Base-by-base conservation (phyloP, 2,797 vertebrate genomes). In the Siniperca scherzeri region DNA sequence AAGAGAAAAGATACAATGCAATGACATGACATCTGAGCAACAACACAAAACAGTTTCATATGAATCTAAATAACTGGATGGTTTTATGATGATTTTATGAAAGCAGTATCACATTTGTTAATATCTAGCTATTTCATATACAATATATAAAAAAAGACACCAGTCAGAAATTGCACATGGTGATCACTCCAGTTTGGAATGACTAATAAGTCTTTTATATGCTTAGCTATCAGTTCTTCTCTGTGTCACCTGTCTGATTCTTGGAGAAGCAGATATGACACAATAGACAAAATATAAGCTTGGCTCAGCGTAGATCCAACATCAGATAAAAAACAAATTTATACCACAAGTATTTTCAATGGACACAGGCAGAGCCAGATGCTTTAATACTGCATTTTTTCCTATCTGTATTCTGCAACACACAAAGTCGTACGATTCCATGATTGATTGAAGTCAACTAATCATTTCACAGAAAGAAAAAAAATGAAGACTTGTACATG, bases 101-200 rank as follows among this genome's bases (percentile, higher is more conserved):
- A 76, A 90, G 82, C 60, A 60, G 65, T 67, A 57, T 77, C 64
- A 80, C 77, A 80, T 85, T 72, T 30, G 60, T 78, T 44, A n/a
- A 69, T 36, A 77, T 42, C 72, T 9, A 77, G 46, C 56, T 44
- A 74, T 75, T 46, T 80, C 56, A 78, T 75, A 77, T 19, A 77
- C 77, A 83, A 78, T 71, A 82, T 74, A 67, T 64, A 74, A 79
- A 81, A 82, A 89, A 91, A 88, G 77, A 92, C 81, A 86, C 72
- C 70, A 81, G 61, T 89, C 75, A 88, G 74, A 90, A 90, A 90
- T 89, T 87, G 81, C 88, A 91, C 83, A 88, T 70, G 52, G 67
- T 85, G 42, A 75, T 84, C 73, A 81, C 60, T 71, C 76, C 56
- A 85, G 80, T 92, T 90, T 91, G 89, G 88, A 92, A 88, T 81